Base-by-base conservation (phyloP, 2,888 invertebrate genomes). In the Parnassius glacialis region DNA sequence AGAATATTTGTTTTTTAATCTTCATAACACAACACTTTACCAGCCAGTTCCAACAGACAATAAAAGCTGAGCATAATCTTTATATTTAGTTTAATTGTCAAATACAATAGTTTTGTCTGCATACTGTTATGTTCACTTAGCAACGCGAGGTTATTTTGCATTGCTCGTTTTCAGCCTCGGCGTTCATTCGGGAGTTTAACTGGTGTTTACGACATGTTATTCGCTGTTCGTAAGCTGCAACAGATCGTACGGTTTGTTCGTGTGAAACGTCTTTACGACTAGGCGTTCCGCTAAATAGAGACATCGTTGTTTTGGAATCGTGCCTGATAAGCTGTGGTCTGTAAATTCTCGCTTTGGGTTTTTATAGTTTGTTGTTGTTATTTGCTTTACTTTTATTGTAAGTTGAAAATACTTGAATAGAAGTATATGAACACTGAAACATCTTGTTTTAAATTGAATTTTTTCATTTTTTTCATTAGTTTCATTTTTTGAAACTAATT, bases 201-300 rank as follows among this genome's bases (percentile, higher is more conserved):
- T 42, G 59, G 51, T 62, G 62, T 62, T 55, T 59, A 62, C 58
- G 62, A 62, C 51, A 51, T 45, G 58, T 57, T 60, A 42, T 59
- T 57, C 52, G 47, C 45, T 47, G 47, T 59, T 55, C 16, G 55
- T 50, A 44, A 42, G 55, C 62, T 59, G 62, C 51, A 62, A 50
- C 56, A 10, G 51, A 9, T 43, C 56, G 54, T 47, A 44, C 59
- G 45, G 45, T 55, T 62, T 55, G 62, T 45, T 55, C 59, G 58
- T 59, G 58, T 55, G 62, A 58, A 62, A 55, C 55, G 62, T 52
- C 62, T 59, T 62, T 62, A 62, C 45, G 58, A 59, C 55, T 20
- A 16, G 25, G 10, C 41, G 58, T 50, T 50, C 48, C 34, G 47
- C 53, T 53, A 42, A 62, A 57, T 58, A 50, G 45, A 54, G 56